phyloP scores from a whole-genome alignment of 2,888 invertebrate species.

The Acanthosepion lycidas region DNA sequence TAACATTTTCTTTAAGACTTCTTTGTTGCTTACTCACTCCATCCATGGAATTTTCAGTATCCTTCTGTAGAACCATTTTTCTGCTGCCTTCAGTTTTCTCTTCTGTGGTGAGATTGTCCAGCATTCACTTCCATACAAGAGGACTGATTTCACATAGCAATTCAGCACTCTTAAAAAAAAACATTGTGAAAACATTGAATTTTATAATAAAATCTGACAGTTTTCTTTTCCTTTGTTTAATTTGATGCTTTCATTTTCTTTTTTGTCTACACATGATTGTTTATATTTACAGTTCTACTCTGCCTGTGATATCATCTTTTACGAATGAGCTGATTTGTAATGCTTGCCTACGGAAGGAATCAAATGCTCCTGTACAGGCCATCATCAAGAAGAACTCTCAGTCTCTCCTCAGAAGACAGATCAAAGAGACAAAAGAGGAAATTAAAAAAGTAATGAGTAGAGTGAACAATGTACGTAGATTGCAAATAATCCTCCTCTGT shows the following conservation, averaged over 20 bases:
- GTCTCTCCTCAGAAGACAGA: conserved; percentile 69
- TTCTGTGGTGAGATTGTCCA: too few species aligned
- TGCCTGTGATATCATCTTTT: neutral
- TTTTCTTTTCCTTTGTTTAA: neutral
- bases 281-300: neutral
- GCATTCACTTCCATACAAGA: too few species aligned
- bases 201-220: too few species aligned
- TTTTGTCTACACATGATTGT: neutral
- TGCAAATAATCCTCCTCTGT: neutral
- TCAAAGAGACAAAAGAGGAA: conserved; percentile 73
- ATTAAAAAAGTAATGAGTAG: conserved; percentile 70
- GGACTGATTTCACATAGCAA: too few species aligned
- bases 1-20: too few species aligned
- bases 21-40: too few species aligned
- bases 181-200: too few species aligned
- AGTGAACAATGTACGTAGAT: conserved; percentile 67
- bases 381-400: conserved; percentile 71
- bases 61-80: too few species aligned
- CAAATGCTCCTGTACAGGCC: conserved; percentile 70
- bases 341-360: neutral
- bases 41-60: too few species aligned
- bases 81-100: too few species aligned
- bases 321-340: neutral
- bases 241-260: neutral
- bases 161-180: too few species aligned